Conservation (phyloP, 2,113 vertebrate species). For the Rhombomys opimus region DNA sequence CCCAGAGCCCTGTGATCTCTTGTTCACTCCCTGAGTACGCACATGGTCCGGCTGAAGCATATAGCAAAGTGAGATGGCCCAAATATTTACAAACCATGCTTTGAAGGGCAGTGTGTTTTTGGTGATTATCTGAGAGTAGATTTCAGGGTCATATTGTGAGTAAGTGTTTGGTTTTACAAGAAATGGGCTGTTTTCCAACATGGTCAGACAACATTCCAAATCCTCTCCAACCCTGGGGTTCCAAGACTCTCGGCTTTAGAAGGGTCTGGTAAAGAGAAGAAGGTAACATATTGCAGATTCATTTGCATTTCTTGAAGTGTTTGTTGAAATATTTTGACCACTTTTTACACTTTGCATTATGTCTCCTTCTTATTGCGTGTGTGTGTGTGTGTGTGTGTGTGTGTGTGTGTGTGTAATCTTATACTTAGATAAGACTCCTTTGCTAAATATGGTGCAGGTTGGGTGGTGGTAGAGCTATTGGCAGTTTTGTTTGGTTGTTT, state of each 20-base stretch:
- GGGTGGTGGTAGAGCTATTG: too few species aligned
- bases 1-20: background rate
- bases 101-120: background rate
- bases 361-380: background rate
- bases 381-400: background rate
- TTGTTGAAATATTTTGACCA: background rate
- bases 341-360: background rate
- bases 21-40: background rate
- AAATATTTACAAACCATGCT: background rate
- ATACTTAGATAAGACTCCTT: background rate
- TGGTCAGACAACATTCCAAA: background rate
- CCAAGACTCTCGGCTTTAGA: background rate
- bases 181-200: background rate
- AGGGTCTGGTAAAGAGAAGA: background rate
- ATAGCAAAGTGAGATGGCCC: background rate
- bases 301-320: background rate
- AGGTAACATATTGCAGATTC: background rate
- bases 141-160: background rate
- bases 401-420: background rate
- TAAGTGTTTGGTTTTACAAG: background rate
- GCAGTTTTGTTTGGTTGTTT: background rate
- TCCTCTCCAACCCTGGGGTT: background rate
- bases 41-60: background rate
- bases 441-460: background rate
- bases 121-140: background rate